Evolutionary conservation across 2,888 invertebrate species (phyloP).

Genomic region (Tribolium freemani): DNA sequence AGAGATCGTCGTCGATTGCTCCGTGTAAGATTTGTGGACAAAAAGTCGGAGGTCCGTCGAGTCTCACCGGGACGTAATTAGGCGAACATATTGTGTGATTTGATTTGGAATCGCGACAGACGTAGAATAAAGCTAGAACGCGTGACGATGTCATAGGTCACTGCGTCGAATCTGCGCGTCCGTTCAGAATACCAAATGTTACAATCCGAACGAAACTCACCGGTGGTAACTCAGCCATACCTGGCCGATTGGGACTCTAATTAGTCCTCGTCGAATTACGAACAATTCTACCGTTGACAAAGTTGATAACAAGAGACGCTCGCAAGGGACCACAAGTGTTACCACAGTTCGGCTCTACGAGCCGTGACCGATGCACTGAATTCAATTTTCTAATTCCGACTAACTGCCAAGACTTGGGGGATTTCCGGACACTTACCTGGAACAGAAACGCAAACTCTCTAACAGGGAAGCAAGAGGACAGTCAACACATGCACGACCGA

Average conservation of each 20-base stretch:
- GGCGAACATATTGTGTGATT: slow-evolving; percentile 58
- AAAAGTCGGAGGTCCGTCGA: slow-evolving; percentile 25
- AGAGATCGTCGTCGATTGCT: background rate
- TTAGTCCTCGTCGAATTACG: slow-evolving; percentile 55
- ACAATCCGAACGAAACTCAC: slow-evolving; percentile 41
- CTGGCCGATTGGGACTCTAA: slow-evolving; percentile 54
- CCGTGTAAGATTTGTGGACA: slow-evolving; percentile 2
- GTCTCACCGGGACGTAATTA: slow-evolving; percentile 47
- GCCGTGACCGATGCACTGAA: slow-evolving; percentile 27
- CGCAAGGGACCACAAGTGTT: slow-evolving; percentile 38
- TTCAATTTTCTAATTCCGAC: slow-evolving; percentile 34
- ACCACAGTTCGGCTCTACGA: slow-evolving; percentile 10
- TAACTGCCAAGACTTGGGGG: slow-evolving; percentile 15
- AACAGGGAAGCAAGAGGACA: too few relatives aligned
- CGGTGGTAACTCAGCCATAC: slow-evolving; percentile 34
- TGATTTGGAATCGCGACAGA: slow-evolving; percentile 58
- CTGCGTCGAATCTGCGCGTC: slow-evolving; percentile 57
- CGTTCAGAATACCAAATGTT: slow-evolving; percentile 58
- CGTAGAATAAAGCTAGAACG: slow-evolving; percentile 56
- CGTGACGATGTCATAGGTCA: slow-evolving; percentile 63
- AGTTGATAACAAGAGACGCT: slow-evolving; percentile 39
- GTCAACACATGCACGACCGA: too few relatives aligned
- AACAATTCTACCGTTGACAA: slow-evolving; percentile 52
- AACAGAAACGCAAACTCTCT: slow-evolving; percentile 2
- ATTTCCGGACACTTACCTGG: slow-evolving; percentile 29